Evolutionary conservation across 2,113 vertebrate genomes (phyloP).

Genomic region (Brevimyrus niger): DNA sequence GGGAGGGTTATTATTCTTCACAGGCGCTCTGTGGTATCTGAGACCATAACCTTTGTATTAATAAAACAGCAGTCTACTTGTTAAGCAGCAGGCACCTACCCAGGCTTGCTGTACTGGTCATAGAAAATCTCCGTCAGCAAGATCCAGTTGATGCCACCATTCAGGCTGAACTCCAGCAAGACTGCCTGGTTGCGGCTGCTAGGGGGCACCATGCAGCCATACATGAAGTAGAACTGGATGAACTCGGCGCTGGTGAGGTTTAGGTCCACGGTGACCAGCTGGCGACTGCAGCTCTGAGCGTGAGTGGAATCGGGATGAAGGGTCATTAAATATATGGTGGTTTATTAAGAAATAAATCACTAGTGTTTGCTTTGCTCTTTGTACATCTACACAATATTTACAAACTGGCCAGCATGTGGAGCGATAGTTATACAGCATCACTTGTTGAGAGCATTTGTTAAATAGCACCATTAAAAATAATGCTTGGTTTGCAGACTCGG

Average conservation of each 20-base stretch:
- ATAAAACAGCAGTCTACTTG: background rate
- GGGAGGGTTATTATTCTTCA: background rate
- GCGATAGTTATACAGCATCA: background rate
- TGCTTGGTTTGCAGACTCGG: background rate
- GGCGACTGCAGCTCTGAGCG: conserved; percentile 80
- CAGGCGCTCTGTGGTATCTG: background rate
- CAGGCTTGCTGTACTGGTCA: conserved; percentile 93
- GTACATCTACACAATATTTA: background rate
- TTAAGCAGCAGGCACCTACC: conserved; percentile 55
- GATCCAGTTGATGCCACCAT: conserved; percentile 90
- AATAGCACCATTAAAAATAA: background rate
- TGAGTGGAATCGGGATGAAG: background rate
- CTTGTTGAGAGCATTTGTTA: background rate
- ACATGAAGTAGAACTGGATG: conserved; percentile 99
- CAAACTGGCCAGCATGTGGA: background rate
- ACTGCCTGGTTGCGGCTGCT: conserved; percentile 92
- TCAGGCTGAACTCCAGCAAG: conserved; percentile 89
- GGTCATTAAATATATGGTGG: background rate
- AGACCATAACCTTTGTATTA: background rate
- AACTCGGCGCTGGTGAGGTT: conserved; percentile 94
- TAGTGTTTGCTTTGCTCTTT: background rate
- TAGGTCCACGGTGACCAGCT: conserved; percentile 87
- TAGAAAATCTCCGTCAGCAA: conserved; percentile 94
- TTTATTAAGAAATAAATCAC: background rate
- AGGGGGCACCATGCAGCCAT: conserved; percentile 88